Evolutionary conservation across 1,140 invertebrate genomes (phyloP).

Genomic region (Drosophila oshimai): DNA sequence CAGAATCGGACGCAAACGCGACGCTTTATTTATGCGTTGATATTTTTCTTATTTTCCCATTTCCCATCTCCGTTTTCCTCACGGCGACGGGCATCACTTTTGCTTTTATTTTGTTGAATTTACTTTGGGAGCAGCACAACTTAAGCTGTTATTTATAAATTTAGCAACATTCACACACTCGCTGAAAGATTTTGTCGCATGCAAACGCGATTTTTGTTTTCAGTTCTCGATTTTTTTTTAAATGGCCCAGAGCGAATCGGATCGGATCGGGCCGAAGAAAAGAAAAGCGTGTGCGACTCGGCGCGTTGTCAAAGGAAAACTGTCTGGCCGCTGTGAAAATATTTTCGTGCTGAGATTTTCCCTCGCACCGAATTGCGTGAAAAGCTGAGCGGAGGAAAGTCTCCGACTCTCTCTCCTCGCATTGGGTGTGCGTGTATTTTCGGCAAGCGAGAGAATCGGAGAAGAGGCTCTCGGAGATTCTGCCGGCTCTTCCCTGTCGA

Average conservation of each 20-base stretch:
- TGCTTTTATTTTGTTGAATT: conserved; percentile 47
- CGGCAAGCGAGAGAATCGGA: conserved; percentile 22
- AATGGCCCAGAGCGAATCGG: conserved; percentile 18
- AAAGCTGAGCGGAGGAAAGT: conserved; percentile 39
- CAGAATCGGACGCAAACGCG: conserved; percentile 29
- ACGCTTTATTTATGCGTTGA: conserved; percentile 74
- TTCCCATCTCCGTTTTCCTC: conserved; percentile 40
- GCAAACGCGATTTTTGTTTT: conserved; percentile 43
- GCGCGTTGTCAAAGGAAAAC: conserved; percentile 80
- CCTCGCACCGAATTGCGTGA: conserved; percentile 25
- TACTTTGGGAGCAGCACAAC: conserved; percentile 40
- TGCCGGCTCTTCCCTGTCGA: conserved; percentile 3
- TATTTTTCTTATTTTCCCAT: conserved; percentile 47
- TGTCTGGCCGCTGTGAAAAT: conserved; percentile 60
- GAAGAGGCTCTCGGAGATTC: conserved; percentile 26
- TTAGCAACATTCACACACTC: conserved; percentile 63
- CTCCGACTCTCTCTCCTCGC: conserved; percentile 10
- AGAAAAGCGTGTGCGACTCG: conserved; percentile 60
- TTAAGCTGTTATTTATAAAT: conserved; percentile 73
- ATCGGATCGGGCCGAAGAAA: not conserved
- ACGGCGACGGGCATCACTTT: conserved; percentile 13
- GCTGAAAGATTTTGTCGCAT: conserved; percentile 50
- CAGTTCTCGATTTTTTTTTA: conserved; percentile 12
- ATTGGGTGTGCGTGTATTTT: conserved; percentile 16
- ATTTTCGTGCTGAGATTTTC: conserved; percentile 61